Percentiles rank a stretch among this genome's conserved stretches.
Conservation (phyloP, 1,140 invertebrate genomes). For the Bursaphelenchus mucronatus region DNA sequence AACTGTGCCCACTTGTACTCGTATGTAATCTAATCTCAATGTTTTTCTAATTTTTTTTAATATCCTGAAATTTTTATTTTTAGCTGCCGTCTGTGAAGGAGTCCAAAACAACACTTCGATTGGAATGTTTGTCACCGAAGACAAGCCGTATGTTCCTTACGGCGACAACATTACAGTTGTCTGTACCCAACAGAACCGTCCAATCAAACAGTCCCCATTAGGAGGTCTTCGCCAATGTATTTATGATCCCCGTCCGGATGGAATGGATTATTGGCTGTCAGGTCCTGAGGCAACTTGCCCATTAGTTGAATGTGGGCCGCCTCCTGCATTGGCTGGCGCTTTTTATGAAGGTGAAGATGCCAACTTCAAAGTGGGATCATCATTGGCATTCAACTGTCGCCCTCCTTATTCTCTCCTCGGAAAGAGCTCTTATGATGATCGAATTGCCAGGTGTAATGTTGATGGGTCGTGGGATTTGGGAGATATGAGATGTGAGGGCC, state of each 20-base stretch:
- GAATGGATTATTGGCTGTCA: constrained; percentile 84
- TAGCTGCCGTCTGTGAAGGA: constrained; percentile 55
- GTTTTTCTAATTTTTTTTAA: not conserved
- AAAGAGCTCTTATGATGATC: constrained; percentile 81
- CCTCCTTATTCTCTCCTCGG: constrained; percentile 89
- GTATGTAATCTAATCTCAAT: constrained; percentile 34
- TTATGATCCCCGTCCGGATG: constrained; percentile 83
- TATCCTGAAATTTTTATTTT: constrained; percentile 20
- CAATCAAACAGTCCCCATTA: constrained; percentile 65
- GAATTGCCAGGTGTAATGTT: constrained; percentile 81
- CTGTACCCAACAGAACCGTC: constrained; percentile 55
- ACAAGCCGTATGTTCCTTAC: constrained; percentile 43
- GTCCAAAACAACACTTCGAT: constrained; percentile 50
- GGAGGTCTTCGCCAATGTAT: constrained; percentile 84
- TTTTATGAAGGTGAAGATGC: constrained; percentile 81
- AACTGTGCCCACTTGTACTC: constrained; percentile 76
- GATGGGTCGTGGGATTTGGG: constrained; percentile 95
- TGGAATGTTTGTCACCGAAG: constrained; percentile 53
- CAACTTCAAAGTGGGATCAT: constrained; percentile 69
- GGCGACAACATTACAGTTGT: constrained; percentile 54
- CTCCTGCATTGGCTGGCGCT: constrained; percentile 66
- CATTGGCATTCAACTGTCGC: constrained; percentile 91
- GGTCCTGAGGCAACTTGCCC: constrained; percentile 70
- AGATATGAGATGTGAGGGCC: constrained; percentile 78
- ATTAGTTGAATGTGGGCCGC: constrained; percentile 60